Conservation (phyloP, 2,113 vertebrate species). For the Sceloporus undulatus region DNA sequence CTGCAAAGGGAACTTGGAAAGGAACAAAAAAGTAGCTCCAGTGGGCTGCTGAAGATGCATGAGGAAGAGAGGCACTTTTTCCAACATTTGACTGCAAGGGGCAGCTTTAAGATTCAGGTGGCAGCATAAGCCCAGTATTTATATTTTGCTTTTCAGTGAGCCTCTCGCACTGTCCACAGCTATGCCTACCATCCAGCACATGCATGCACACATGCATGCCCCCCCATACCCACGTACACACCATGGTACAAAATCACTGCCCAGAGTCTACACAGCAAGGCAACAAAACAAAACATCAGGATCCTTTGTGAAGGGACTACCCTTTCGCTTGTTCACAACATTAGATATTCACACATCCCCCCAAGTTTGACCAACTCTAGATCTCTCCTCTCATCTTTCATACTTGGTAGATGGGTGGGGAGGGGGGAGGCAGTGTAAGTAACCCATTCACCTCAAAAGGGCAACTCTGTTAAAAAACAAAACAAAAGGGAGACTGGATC, state of each 20-base stretch:
- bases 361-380: conserved; percentile 22
- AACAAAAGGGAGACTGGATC: neutral
- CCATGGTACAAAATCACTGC: conserved; percentile 43
- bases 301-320: too few relatives aligned
- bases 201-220: too few relatives aligned
- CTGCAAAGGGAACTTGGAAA: conserved; percentile 51
- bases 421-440: neutral
- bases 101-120: conserved; percentile 13
- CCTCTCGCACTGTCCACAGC: conserved; percentile 21
- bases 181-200: conserved; percentile 16
- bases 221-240: neutral
- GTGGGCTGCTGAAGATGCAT: conserved; percentile 54
- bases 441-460: too few relatives aligned
- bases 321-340: conserved; percentile 1
- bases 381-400: neutral
- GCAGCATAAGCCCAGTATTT: conserved; percentile 31
- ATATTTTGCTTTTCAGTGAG: conserved; percentile 41
- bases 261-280: neutral
- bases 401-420: neutral
- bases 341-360: neutral
- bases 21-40: conserved; percentile 44
- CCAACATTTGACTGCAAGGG: conserved; percentile 58
- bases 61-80: conserved; percentile 48
- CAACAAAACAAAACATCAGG: too few relatives aligned
- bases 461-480: too few relatives aligned